Base-by-base conservation (phyloP, 2,888 invertebrate genomes). In the Aleiodes alternator region DNA sequence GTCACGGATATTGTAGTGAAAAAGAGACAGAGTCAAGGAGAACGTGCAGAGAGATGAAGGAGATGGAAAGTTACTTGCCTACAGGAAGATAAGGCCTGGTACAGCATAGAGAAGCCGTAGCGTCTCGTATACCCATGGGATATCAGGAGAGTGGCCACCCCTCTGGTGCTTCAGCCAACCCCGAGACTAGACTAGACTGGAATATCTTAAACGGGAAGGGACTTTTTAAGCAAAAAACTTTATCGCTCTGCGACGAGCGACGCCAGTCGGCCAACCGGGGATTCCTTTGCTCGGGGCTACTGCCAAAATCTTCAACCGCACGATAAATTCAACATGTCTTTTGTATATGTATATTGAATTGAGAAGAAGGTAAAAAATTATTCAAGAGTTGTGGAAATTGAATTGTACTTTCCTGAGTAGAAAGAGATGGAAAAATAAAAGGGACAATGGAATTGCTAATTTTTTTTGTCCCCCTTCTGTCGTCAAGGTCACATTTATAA, bases 141-240 rank as follows among this genome's bases (percentile, higher is more conserved):
- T 88, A 88, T 88, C 87, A 86, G 84, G 80, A 84, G 83, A 87
- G 87, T 87, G 84, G 84, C 78, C 80, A 77, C 78, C 79, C 81
- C 82, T 82, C 80, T 80, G 79, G 73, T 75, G 79, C 80, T 82
- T 81, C 79, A 81, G 83, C 81, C 83, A 81, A 83, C 82, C 84
- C 83, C 81, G 78, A 69, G 70, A 80, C 83, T 81, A 85, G 83
- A 85, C 83, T 81, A 83, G 85, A 84, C 83, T 64, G 82, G 86
- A 87, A 88, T 88, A 88, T 88, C 85, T 87, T 86, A 84, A 85
- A 85, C 80, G 80, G 81, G 82, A 81, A 78, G 80, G 81, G 82
- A 84, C 82, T 86, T 87, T 87, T 83, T 80, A 69, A 82, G 82
- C 82, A 83, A 85, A 78, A 86, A 86, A 84, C 81, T 86, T 84